Evolutionary conservation across 2,797 vertebrate genomes (phyloP).

Genomic region (Cirrhinus molitorella): DNA sequence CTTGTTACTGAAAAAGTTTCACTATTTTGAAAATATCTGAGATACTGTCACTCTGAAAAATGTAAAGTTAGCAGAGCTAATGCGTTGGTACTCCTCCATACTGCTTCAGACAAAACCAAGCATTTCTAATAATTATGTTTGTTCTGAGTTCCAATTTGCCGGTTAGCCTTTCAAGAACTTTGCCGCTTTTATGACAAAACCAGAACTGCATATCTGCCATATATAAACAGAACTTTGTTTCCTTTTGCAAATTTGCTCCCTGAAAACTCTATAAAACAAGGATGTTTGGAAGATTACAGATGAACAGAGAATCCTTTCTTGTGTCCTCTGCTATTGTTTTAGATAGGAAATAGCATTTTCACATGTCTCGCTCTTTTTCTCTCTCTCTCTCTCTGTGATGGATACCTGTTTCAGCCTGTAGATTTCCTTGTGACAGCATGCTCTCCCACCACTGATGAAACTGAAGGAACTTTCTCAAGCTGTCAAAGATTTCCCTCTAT

Average conservation of each 20-base stretch:
- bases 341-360: constrained; percentile 30
- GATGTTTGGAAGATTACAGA: constrained; percentile 14
- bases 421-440: constrained; percentile 59
- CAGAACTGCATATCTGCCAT: not conserved
- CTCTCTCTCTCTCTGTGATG: constrained; percentile 49
- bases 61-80: not conserved
- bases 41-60: not conserved
- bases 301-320: not conserved
- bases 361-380: not conserved
- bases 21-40: not conserved
- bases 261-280: not conserved
- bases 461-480: constrained; percentile 59
- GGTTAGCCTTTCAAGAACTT: not conserved
- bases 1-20: constrained; percentile 7
- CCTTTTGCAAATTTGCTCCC: not conserved
- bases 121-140: not conserved
- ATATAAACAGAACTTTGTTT: not conserved
- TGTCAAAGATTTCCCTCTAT: constrained; percentile 65
- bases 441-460: constrained; percentile 67
- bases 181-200: not conserved
- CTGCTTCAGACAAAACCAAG: not conserved
- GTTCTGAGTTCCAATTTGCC: not conserved
- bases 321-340: constrained; percentile 17
- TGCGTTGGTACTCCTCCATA: not conserved
- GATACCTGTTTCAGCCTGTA: constrained; percentile 64